Percentiles rank a stretch among this genome's conserved stretches.
These are phyloP conservation scores for Turdus rufiventris DNA, from an alignment of 2,113 vertebrate genomes.

Conservation along the genomic window DNA sequence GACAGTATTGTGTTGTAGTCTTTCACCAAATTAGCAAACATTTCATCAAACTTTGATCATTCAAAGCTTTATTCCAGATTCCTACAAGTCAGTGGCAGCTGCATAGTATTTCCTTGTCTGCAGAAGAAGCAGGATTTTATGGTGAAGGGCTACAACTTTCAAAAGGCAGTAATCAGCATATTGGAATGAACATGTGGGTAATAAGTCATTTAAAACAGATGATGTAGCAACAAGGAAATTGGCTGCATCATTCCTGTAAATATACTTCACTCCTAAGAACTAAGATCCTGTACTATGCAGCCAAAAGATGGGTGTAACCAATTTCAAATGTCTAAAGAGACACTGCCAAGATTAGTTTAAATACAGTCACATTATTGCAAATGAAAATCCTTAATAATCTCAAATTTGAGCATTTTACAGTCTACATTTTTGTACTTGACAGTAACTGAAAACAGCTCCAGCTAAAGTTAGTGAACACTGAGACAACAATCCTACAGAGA, in stretches of 20 bases:
- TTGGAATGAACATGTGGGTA: neutral
- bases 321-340: neutral
- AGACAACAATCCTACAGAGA: neutral
- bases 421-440: neutral
- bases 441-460: neutral
- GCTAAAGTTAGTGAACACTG: neutral
- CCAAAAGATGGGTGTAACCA: slow-evolving; percentile 48
- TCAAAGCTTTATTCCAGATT: neutral
- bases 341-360: slow-evolving; percentile 15
- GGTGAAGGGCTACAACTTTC: neutral
- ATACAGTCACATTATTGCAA: neutral
- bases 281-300: neutral
- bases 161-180: neutral
- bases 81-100: neutral
- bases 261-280: neutral
- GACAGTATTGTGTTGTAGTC: neutral
- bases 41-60: neutral
- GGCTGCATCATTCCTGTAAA: slow-evolving; percentile 1
- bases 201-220: slow-evolving; percentile 27
- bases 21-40: neutral
- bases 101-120: neutral
- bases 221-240: neutral
- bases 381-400: neutral
- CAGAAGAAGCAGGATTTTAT: neutral
- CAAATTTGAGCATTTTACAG: neutral